Evolutionary conservation across 2,113 vertebrate species (phyloP), one percentile per base, ranked within the genome.

Genomic region (Mixornis gularis): DNA sequence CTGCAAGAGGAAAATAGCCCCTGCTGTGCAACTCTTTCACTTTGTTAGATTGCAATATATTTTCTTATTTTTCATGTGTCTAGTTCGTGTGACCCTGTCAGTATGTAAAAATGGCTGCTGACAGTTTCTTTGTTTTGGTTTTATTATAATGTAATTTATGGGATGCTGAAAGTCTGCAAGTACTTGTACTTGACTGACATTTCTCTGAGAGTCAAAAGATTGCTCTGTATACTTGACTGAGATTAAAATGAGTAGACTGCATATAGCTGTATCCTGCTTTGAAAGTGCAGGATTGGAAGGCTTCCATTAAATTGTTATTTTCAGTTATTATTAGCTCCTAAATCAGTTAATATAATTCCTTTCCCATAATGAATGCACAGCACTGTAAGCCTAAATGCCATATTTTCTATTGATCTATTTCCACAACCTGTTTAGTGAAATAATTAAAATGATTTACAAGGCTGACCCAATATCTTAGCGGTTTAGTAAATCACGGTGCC

Each of bases 401-500:
- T 97, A 93, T 95, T 96, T 96, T 94, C 93, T 92, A 81, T 87
- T 90, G 95, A 96, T 97, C 85, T 94, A 94, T 90, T 88, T 94
- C 94, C 76, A 69, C 93, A 93, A 94, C 88, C 87, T 96, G 95
- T 95, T 97, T 96, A 95, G 89, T 95, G 80, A 92, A 95, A 95
- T 90, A 91, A 97, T 97, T 96, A 95, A 93, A 90, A 90, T 89
- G 52, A 96, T 95, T 95, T 96, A 93, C 70, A 92, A 83, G 79
- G 85, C 88, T 92, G 92, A 92, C 92, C 89, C 92, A 96, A 88
- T 96, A 95, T 93, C 87, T 95, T 81, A 79, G 87, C 41, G 81
- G 90, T 93, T 97, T 82, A 96, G 90, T 96, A 94, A 96, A 96
- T 96, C 87, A 88, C 20, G 9, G 58, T 71, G 91, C 85, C 17